A percentile compares a stretch with the other conserved stretches of the same genome.
phyloP scores from a whole-genome alignment of 2,797 vertebrate species.

The Phylloscopus collybita region DNA sequence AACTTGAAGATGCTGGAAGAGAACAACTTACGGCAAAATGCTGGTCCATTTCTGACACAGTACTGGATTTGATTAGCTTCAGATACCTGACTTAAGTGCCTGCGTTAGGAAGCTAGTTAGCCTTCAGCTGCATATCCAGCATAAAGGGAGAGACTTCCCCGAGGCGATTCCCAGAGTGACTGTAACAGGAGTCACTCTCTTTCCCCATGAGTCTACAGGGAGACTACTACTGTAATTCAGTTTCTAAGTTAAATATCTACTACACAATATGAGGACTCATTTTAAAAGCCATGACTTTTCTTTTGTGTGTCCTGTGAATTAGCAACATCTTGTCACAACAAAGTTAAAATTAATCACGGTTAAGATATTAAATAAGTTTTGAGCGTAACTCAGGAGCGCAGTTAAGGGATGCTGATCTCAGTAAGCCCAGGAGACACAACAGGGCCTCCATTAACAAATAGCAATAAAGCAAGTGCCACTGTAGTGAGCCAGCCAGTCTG shows the following conservation, averaged over 20 bases:
- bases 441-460: conserved; percentile 2
- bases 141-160: not conserved
- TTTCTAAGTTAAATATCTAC: not conserved
- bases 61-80: not conserved
- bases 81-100: not conserved
- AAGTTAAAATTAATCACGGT: not conserved
- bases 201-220: not conserved
- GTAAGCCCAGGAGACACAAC: not conserved
- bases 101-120: not conserved
- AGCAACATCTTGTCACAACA: not conserved
- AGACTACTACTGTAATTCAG: not conserved
- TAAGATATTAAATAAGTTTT: not conserved
- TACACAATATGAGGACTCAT: not conserved
- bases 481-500: not conserved
- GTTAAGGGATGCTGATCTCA: not conserved
- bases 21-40: not conserved
- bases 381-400: not conserved
- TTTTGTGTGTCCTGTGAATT: not conserved
- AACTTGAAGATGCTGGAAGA: not conserved
- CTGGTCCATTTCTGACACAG: not conserved
- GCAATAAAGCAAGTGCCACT: conserved; percentile 6
- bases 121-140: not conserved
- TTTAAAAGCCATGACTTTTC: not conserved
- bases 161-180: fast-evolving
- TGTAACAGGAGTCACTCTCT: not conserved